Evolutionary conservation across 2,797 vertebrate species (phyloP).

Genomic region (Pipistrellus pipistrellus): DNA sequence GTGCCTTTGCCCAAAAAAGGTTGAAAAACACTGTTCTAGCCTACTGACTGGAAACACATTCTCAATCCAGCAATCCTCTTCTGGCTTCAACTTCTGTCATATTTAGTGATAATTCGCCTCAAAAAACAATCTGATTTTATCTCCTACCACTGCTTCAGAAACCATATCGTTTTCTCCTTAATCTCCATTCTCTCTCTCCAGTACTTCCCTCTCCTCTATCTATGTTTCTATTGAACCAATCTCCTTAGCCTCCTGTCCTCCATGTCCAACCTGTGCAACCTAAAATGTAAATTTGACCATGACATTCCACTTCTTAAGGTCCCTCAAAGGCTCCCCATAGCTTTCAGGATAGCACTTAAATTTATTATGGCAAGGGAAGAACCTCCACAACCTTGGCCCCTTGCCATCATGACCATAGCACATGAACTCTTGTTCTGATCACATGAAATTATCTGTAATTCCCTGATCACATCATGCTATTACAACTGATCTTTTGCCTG

Average conservation of each 20-base stretch:
- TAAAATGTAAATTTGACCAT: neutral
- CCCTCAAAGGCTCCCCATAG: neutral
- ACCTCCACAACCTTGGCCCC: neutral
- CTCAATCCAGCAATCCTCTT: neutral
- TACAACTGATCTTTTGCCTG: neutral
- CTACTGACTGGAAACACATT: neutral
- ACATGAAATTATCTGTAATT: neutral
- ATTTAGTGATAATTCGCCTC: neutral
- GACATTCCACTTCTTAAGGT: neutral
- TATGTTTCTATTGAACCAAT: neutral
- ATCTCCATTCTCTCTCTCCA: neutral
- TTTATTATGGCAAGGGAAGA: constrained; percentile 8
- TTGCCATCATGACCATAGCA: neutral
- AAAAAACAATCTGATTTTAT: constrained; percentile 25
- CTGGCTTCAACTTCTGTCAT: neutral
- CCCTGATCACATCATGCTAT: neutral
- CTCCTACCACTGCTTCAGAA: neutral
- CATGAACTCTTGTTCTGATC: neutral
- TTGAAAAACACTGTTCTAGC: no score
- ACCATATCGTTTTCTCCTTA: neutral
- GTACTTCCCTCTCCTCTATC: neutral
- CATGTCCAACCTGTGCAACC: neutral
- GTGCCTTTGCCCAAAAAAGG: no score
- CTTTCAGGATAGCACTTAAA: constrained; percentile 15
- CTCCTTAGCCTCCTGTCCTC: neutral